phyloP scores from a whole-genome alignment of 2,113 vertebrate genomes.

The Oxyura jamaicensis region DNA sequence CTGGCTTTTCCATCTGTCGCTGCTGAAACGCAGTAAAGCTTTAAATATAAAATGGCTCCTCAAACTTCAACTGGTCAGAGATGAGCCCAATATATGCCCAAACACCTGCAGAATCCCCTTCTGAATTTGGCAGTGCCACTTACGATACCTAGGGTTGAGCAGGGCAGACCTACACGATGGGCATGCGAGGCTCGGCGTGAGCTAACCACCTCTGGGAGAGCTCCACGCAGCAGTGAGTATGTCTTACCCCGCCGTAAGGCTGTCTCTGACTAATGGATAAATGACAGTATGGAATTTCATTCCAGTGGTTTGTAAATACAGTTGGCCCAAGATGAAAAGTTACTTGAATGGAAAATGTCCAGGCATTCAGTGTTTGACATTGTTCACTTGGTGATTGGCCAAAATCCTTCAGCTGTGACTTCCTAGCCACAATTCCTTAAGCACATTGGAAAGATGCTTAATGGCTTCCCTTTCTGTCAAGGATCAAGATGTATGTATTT shows the following conservation, averaged over 20 bases:
- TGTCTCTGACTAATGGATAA: conserved; percentile 21
- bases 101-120: neutral
- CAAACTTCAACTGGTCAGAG: neutral
- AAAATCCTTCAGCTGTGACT: conserved; percentile 76
- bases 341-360: conserved; percentile 72
- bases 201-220: neutral
- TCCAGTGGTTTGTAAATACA: conserved; percentile 64
- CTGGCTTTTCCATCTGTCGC: neutral
- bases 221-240: neutral
- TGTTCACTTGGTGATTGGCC: conserved; percentile 69
- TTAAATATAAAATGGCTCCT: neutral
- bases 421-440: conserved; percentile 40
- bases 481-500: neutral
- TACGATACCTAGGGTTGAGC: neutral
- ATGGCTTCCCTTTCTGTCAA: conserved; percentile 12
- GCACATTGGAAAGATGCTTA: conserved; percentile 16
- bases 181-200: neutral
- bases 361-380: conserved; percentile 77
- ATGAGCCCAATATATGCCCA: neutral
- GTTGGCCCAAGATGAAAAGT: conserved; percentile 65
- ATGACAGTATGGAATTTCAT: conserved; percentile 27
- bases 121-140: neutral
- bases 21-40: neutral
- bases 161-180: neutral
- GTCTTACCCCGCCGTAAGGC: conserved; percentile 1